Base-by-base conservation (phyloP, 1,140 invertebrate genomes). In the Arion vulgaris region DNA sequence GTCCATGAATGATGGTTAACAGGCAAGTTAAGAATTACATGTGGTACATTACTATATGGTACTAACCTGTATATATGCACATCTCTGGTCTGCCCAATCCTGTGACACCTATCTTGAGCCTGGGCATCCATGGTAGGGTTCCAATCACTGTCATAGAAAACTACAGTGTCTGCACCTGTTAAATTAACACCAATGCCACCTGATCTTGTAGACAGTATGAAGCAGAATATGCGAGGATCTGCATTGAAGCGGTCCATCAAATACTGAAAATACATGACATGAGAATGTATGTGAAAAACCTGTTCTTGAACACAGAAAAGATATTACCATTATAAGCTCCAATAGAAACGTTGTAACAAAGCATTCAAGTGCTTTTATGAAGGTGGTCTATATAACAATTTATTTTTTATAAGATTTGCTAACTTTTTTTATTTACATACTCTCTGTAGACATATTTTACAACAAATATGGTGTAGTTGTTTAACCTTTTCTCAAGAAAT, bases 131-230 rank as follows among this genome's bases (percentile, higher is more conserved):
- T 99, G 0, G 98, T 99, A 68, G 98, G 98, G 95, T 99, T 99
- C 99, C 98, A 99, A 93, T 99, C 99, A 85, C 97, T 98, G 93
- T 99, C 99, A 93, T 99, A 99, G 93, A 99, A 99, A 91, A 99
- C 96, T 68, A 99, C 99, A 86, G 98, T 99, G 93, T 99, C 99
- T 45, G 99, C 99, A 77, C 99, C 99, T 17, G 98, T 99, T 78
- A 99, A 94, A 94, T 99, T 99, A 26, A 99, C 96, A 81, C 99
- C 99, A 73, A 99, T 96, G 86, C 99, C 99, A 89, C 98, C 99
- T 69, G 97, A 98, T 76, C 99, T 95, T 34, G 99, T 99, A 0
- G 98, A 99, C 45, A 99, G 92, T 87, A 99, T 99, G 91, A 99
- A 99, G 86, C 95, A 97, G 92, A 99, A 99, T 85, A 99, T 97